Evolutionary conservation across 1,140 invertebrate species (phyloP).

Genomic region (Luehdorfia chinensis): DNA sequence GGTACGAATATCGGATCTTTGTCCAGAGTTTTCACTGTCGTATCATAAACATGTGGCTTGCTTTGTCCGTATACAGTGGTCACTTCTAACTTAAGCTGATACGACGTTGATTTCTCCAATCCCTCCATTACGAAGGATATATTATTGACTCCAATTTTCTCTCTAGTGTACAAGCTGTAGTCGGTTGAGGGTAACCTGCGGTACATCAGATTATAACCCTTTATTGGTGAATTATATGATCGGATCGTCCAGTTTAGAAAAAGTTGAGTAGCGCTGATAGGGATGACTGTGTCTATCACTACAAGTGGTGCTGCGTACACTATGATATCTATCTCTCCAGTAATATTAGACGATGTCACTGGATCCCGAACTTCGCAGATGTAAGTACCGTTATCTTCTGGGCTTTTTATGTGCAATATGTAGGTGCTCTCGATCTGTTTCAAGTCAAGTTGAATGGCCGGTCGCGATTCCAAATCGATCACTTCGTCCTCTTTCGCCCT

Average conservation of each 20-base stretch:
- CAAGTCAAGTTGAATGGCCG: slow-evolving; percentile 25
- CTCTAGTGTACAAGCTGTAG: slow-evolving; percentile 68
- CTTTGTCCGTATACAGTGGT: slow-evolving; percentile 70
- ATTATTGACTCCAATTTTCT: slow-evolving; percentile 78
- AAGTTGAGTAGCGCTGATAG: slow-evolving; percentile 84
- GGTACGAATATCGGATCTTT: slow-evolving; percentile 88
- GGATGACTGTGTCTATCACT: slow-evolving; percentile 84
- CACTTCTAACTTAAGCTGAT: slow-evolving; percentile 74
- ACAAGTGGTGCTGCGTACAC: slow-evolving; percentile 85
- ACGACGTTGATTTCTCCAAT: slow-evolving; percentile 80
- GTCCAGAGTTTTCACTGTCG: slow-evolving; percentile 79
- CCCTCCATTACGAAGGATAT: slow-evolving; percentile 81
- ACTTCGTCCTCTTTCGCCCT: slow-evolving; percentile 32
- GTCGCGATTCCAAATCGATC: slow-evolving; percentile 24
- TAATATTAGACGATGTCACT: slow-evolving; percentile 34
- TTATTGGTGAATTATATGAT: slow-evolving; percentile 85
- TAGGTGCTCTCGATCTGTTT: slow-evolving; percentile 44
- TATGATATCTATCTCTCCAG: slow-evolving; percentile 73
- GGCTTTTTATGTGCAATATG: slow-evolving; percentile 33
- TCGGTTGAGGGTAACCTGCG: slow-evolving; percentile 67
- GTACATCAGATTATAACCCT: slow-evolving; percentile 81
- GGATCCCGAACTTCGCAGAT: slow-evolving; percentile 47
- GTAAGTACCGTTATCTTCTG: slow-evolving; percentile 55
- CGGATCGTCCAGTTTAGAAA: slow-evolving; percentile 90
- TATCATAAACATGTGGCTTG: slow-evolving; percentile 69